These are phyloP conservation scores for Rhadinocentrus ornatus DNA, from an alignment of 2,797 vertebrate species.

Conservation along the genomic window DNA sequence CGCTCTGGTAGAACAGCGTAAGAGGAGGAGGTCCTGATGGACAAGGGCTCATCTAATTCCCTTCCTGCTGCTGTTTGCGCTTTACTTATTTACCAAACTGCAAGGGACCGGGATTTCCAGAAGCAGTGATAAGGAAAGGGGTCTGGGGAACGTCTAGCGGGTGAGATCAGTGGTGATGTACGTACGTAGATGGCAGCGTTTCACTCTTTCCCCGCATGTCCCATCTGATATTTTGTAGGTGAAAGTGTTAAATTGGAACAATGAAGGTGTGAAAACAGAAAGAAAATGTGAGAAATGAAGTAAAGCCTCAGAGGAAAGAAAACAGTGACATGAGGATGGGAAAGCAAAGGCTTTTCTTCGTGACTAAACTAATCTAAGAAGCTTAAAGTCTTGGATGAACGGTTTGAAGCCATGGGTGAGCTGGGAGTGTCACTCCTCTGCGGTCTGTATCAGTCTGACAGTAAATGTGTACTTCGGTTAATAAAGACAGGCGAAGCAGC, in stretches of 20 bases:
- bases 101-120: neutral
- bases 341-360: slow-evolving; percentile 24
- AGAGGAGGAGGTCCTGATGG: too few relatives aligned
- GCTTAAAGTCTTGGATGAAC: slow-evolving; percentile 76
- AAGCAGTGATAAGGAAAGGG: neutral
- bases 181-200: slow-evolving; percentile 50
- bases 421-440: slow-evolving; percentile 43
- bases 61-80: neutral
- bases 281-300: slow-evolving; percentile 53
- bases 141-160: neutral
- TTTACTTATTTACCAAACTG: neutral
- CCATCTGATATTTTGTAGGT: slow-evolving; percentile 40
- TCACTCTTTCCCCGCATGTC: slow-evolving; percentile 40
- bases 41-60: too few relatives aligned
- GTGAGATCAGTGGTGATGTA: slow-evolving; percentile 31
- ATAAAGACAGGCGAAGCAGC: slow-evolving; percentile 11
- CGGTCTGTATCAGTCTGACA: slow-evolving; percentile 10
- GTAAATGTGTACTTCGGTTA: slow-evolving; percentile 25
- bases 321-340: slow-evolving; percentile 34
- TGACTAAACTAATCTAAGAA: slow-evolving; percentile 69
- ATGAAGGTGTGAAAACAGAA: slow-evolving; percentile 66
- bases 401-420: slow-evolving; percentile 70
- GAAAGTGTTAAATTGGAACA: slow-evolving; percentile 72
- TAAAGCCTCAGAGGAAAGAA: slow-evolving; percentile 65
- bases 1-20: too few relatives aligned